Conservation (phyloP, 2,113 vertebrate species). For the Octodon degus region DNA sequence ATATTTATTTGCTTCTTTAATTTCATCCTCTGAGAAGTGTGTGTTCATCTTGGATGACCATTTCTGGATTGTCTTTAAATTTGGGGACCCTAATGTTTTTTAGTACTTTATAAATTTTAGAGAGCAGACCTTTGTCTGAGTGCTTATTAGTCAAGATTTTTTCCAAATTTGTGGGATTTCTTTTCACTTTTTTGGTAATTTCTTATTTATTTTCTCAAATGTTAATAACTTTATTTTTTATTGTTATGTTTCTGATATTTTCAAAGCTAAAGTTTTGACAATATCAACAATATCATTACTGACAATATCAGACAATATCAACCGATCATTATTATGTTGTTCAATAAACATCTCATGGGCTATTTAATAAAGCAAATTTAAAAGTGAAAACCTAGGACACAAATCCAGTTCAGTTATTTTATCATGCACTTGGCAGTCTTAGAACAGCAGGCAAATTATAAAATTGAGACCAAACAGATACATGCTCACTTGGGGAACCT, state of each 20-base stretch:
- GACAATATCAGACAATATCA: neutral
- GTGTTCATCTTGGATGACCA: too few relatives aligned
- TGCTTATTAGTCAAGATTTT: too few relatives aligned
- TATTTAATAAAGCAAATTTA: neutral
- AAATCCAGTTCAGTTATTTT: neutral
- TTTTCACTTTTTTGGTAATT: too few relatives aligned
- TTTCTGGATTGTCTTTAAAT: too few relatives aligned
- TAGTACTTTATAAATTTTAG: too few relatives aligned
- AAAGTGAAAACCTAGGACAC: neutral
- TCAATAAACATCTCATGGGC: neutral
- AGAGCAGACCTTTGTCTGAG: too few relatives aligned
- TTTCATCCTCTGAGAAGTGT: too few relatives aligned
- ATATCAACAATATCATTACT: neutral
- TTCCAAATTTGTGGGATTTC: too few relatives aligned
- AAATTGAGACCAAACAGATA: neutral
- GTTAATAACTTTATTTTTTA: neutral
- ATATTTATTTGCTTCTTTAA: too few relatives aligned
- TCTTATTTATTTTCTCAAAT: neutral
- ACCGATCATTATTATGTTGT: neutral
- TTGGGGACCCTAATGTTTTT: too few relatives aligned
- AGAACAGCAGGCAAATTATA: neutral
- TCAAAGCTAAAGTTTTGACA: slow-evolving; percentile 26
- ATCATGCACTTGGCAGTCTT: neutral
- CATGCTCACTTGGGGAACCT: neutral
- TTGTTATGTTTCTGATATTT: neutral